phyloP scores from a whole-genome alignment of 2,797 vertebrate genomes.

The Apodemus agrarius region DNA sequence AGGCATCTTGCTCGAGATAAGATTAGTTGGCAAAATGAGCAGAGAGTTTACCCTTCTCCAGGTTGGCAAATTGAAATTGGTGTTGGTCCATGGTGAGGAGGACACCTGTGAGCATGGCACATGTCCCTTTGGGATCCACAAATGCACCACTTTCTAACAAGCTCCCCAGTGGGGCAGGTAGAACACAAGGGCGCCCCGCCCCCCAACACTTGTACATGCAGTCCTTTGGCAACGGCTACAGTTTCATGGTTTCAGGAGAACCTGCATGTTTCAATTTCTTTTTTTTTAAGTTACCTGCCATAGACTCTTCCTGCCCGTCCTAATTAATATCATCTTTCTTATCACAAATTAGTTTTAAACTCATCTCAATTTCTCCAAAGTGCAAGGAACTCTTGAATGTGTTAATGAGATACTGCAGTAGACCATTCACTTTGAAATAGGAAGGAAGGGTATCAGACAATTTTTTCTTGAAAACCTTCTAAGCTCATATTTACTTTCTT shows the following conservation, averaged over 20 bases:
- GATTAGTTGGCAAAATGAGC: not conserved
- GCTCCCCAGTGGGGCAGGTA: not conserved
- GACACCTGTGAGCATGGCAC: not conserved
- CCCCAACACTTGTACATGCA: not conserved
- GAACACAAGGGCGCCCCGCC: not conserved
- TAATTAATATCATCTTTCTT: conserved; percentile 39
- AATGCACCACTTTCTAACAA: not conserved
- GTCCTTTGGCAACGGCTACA: not conserved
- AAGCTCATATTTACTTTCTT: not conserved
- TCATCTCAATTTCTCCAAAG: conserved; percentile 34
- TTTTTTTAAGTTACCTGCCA: conserved; percentile 46
- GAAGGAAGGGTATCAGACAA: conserved; percentile 32
- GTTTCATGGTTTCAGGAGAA: not conserved
- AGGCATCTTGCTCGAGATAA: not conserved
- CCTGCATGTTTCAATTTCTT: not conserved
- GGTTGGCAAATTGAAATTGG: not conserved
- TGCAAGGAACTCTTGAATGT: not conserved
- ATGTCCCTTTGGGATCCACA: not conserved
- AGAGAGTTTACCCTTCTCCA: not conserved
- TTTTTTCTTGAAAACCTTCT: not conserved
- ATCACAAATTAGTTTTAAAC: conserved; percentile 39
- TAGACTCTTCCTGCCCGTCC: not conserved
- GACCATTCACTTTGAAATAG: conserved; percentile 40
- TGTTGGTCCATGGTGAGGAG: not conserved
- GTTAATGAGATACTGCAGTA: not conserved